Evolutionary conservation across 1,140 invertebrate genomes (phyloP).

Genomic region (Drosophila albomicans): DNA sequence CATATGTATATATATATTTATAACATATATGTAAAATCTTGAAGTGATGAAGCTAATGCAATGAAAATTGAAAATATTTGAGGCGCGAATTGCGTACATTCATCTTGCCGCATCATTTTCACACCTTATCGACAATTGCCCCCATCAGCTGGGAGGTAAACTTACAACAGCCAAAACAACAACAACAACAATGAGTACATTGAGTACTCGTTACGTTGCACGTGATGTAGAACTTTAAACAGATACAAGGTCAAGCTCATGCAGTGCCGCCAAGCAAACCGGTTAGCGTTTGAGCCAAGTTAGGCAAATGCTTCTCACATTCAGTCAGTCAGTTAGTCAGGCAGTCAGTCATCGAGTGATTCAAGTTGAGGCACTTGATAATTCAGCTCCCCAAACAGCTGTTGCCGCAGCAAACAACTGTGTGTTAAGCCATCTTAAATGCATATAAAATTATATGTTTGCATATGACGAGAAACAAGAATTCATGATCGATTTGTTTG

Average conservation of each 20-base stretch:
- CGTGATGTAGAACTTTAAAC: constrained; percentile 61
- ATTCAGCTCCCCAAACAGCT: constrained; percentile 10
- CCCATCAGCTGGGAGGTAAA: constrained; percentile 21
- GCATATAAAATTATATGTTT: background rate
- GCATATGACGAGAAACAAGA: background rate
- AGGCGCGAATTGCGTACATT: constrained; percentile 15
- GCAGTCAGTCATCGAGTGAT: constrained; percentile 15
- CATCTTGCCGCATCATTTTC: constrained; percentile 32
- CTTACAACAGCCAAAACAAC: background rate
- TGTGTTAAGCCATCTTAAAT: background rate
- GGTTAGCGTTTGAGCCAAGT: constrained; percentile 8
- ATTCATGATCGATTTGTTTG: background rate
- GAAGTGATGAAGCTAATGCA: background rate
- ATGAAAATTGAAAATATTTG: background rate
- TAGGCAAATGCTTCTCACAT: constrained; percentile 31
- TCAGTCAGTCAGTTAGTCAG: constrained; percentile 4
- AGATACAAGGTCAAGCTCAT: constrained; percentile 77
- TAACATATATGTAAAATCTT: background rate
- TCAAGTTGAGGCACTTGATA: constrained; percentile 9
- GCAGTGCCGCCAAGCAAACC: constrained; percentile 36
- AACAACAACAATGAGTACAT: constrained; percentile 14
- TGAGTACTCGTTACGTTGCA: constrained; percentile 47
- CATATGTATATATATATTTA: no score
- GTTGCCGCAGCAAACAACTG: background rate
- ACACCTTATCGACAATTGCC: constrained; percentile 49